Evolutionary conservation across 1,140 invertebrate species (phyloP), one percentile per base, ranked within the genome.

Genomic region (Drosophila murphyi): DNA sequence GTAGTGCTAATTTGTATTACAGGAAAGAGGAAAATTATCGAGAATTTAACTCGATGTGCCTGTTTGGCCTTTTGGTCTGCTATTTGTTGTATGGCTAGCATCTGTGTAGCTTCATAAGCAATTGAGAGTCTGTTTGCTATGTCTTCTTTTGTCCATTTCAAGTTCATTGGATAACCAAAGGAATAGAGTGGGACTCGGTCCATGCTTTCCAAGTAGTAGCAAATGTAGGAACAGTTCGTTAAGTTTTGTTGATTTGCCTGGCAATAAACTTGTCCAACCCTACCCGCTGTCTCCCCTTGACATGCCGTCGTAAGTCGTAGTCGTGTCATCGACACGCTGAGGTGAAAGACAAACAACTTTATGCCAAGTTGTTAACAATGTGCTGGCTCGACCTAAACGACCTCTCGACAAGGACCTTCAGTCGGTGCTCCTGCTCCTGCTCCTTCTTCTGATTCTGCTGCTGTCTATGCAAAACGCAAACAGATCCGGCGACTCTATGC

Each of bases 291-390:
- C 4, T 4, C n/a, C 7, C 8, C 12, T 8, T 2, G 10, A 20
- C n/a, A 29, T 48, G 52, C n/a, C 48, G 7, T 51, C 48, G 7
- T 51, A 43, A 64, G 78, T 64, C 45, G 79, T 69, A 70, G 80
- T 74, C 75, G 72, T 85, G 82, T 85, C 82, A 85, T 85, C 82
- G 82, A 85, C 82, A 85, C 78, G 82, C 78, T 56, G 63, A 86
- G 78, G 78, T 81, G 82, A 86, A 86, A 86, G 82, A 87, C 82
- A 87, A 87, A 86, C 82, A 86, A 78, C 82, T 86, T 86, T 77
- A 85, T 85, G 82, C 82, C 82, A 87, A 87, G 82, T 87, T 86
- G 78, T 86, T 86, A 87, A 82, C 78, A 86, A 86, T 82, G 75
- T 87, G 82, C 77, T 80, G 51, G 74, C 64, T 61, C 74, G 82